These are phyloP conservation scores for Tholera decimalis DNA, from an alignment of 2,888 invertebrate genomes.

Conservation along the genomic window DNA sequence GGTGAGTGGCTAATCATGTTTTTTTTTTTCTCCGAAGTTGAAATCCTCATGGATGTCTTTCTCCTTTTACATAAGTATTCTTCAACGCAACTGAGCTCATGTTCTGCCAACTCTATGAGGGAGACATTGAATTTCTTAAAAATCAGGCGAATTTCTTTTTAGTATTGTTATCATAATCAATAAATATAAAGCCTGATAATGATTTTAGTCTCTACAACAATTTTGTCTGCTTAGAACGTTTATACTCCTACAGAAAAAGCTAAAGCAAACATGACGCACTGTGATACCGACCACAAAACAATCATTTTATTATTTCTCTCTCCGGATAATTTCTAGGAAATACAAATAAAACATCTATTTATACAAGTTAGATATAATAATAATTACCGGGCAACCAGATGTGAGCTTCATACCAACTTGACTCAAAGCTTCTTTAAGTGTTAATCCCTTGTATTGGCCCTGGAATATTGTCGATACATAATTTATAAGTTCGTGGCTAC, in stretches of 20 bases:
- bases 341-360: not conserved
- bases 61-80: too few species aligned
- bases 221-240: not conserved
- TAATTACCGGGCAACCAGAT: conserved; percentile 56
- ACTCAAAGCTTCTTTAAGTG: conserved; percentile 75
- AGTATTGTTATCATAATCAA: not conserved
- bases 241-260: conserved; percentile 5
- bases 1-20: too few species aligned
- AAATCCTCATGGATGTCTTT: too few species aligned
- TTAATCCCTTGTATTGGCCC: conserved; percentile 75
- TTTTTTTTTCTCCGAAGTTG: too few species aligned
- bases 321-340: not conserved
- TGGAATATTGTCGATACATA: conserved; percentile 52
- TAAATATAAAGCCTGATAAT: not conserved
- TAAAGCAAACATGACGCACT: conserved; percentile 8
- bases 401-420: conserved; percentile 64
- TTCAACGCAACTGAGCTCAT: too few species aligned
- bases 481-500: not conserved
- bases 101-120: too few species aligned
- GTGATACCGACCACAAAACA: too few species aligned
- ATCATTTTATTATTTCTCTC: too few species aligned
- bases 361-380: not conserved
- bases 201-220: not conserved
- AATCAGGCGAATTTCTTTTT: not conserved
- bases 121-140: too few species aligned